These are phyloP conservation scores for Hypanus sabinus DNA, from an alignment of 2,113 vertebrate genomes.

Conservation along the genomic window DNA sequence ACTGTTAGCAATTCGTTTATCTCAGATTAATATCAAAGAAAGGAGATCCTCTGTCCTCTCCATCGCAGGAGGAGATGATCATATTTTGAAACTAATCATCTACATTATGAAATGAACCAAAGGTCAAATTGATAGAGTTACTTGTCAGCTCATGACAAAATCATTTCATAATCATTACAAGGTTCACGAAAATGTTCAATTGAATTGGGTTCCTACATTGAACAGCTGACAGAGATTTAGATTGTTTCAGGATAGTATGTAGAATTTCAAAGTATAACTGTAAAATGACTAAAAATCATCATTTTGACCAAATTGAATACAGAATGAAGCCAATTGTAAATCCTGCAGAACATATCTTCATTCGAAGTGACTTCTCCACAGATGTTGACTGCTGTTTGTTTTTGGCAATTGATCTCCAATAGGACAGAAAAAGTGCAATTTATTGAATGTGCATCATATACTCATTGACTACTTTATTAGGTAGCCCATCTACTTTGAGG, in stretches of 20 bases:
- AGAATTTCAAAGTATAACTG: neutral
- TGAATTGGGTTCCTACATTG: neutral
- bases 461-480: too few species aligned
- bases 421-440: neutral
- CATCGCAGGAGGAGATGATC: neutral
- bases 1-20: neutral
- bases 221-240: neutral
- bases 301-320: neutral
- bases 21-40: neutral
- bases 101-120: constrained; percentile 12
- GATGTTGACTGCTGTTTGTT: neutral
- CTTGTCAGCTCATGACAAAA: neutral
- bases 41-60: neutral
- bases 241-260: neutral
- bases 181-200: neutral
- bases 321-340: neutral
- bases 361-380: neutral
- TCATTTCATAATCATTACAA: neutral
- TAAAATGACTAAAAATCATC: neutral
- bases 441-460: neutral
- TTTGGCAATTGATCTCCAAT: neutral
- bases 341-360: neutral
- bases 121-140: neutral
- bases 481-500: too few species aligned
- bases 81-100: neutral